phyloP scores from a whole-genome alignment of 2,113 vertebrate species.

The Panthera uncia region DNA sequence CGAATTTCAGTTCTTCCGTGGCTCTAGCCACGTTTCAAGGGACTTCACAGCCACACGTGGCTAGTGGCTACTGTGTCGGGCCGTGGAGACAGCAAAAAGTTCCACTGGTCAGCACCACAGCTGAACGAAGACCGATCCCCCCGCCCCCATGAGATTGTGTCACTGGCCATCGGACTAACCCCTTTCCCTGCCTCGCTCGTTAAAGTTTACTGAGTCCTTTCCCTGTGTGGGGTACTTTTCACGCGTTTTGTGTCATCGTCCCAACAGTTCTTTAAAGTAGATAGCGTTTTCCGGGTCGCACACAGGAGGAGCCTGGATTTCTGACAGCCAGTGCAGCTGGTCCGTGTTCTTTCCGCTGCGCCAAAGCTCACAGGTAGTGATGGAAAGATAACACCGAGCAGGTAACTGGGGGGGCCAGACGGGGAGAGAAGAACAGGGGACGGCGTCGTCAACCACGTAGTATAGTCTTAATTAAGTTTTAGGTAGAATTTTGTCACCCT shows the following conservation, averaged over 20 bases:
- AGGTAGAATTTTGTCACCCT: not conserved
- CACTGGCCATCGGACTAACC: not conserved
- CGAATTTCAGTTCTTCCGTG: not conserved
- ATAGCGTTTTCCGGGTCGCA: not conserved
- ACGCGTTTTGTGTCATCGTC: not conserved
- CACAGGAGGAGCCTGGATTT: not conserved
- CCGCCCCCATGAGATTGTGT: no score
- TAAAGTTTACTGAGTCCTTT: not conserved
- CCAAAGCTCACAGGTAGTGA: no score
- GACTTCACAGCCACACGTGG: not conserved
- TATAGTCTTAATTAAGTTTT: not conserved
- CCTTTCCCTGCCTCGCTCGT: not conserved
- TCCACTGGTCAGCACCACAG: not conserved
- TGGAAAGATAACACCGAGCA: no score
- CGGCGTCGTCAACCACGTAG: not conserved
- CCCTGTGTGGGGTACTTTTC: not conserved
- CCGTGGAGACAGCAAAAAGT: not conserved
- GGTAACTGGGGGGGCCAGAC: not conserved
- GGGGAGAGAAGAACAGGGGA: not conserved
- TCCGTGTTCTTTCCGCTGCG: rapidly evolving
- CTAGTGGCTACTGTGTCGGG: not conserved
- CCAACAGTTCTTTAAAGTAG: not conserved
- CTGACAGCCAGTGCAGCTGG: rapidly evolving
- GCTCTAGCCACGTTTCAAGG: not conserved
- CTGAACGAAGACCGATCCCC: not conserved